Base-by-base conservation (phyloP, 2,113 vertebrate species). In the Aphelocoma coerulescens region DNA sequence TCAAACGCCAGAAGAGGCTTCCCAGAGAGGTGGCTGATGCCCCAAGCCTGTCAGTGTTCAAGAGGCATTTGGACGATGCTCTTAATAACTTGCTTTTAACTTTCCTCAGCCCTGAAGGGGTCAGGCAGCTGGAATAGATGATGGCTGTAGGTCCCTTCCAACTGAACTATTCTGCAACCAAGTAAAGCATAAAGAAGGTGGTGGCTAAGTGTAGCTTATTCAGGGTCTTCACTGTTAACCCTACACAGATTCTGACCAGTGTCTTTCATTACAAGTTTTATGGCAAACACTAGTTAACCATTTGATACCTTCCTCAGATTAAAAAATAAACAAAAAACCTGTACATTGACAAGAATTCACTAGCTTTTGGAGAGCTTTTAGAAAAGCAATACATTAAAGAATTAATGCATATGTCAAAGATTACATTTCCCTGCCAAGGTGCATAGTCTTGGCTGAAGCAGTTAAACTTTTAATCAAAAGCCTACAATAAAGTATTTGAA, bases 31-130 rank as follows among this genome's bases (percentile, higher is more conserved):
- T 17, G 16, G 11, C 1, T 21, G 37, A 49, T n/a, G 13, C 16
- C 4, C 4, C 11, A 61, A 30, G 6, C 28, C 52, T 43, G 35
- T 23, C 67, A 43, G 18, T 19, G 35, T 10, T 51, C 32, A 57
- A 57, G 21, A 9, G 11, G 26, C 4, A 3, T 37, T 51, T 57
- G 17, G 51, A 58, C 0, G 0, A 43, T 58, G 32, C 6, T 51
- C 22, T 51, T 33, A 58, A 35, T 27, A 44, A 66, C 8, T 12
- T 43, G 43, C 32, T 58, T 51, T 37, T 51, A 37, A 22, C 58
- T 51, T 19, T 66, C 32, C 59, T 73, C 59, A 80, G 32, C 22
- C 32, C 51, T 57, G 51, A 49, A 66, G 27, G 8, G 8, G 32
- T 58, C 35, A 65, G 51, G 32, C 11, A 57, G 26, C 6, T 65